Evolutionary conservation across 2,113 vertebrate species (phyloP), one percentile per base, ranked within the genome.

Genomic region (Paradisaea rubra): DNA sequence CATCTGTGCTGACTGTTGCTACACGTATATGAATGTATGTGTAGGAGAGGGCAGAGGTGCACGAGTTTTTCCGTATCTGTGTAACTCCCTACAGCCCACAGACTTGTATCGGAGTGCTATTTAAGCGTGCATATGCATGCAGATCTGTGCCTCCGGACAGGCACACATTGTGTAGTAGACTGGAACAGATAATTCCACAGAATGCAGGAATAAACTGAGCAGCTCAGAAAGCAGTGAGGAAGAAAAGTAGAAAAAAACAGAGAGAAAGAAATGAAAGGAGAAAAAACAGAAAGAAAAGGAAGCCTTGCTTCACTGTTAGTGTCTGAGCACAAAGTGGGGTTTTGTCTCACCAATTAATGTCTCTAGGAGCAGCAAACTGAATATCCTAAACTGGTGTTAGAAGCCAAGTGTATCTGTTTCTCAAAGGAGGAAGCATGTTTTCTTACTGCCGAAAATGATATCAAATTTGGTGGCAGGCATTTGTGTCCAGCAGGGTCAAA

Each of bases 81-180:
- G 16, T 28, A 74, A 45, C 54, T 77, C 39, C 80, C 88, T 73
- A 15, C 88, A 85, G 81, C 85, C 79, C 85, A 27, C 71, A 82
- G 25, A 53, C 71, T n/a, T 72, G 56, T 22, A 39, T 53, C 13
- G 18, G 82, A 72, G 88, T 39, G 74, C 70, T 82, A 33, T 77
- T 88, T 72, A 41, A 95, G 76, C 79, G 9, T 91, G 93, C 88
- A 39, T 90, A 70, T 77, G 79, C 92, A 77, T 64, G 85, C 79
- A 88, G 54, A 53, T 76, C 30, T 82, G 30, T 80, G 91, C 64
- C 78, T 83, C 54, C 86, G 70, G 90, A 93, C 79, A 94, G 64
- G 42, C 86, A 37, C 80, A 54, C 71, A 3, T 23, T 65, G 71
- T 80, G 54, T 42, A 80, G 79, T 37, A 90, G 74, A 52, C 71